Conservation (phyloP, 2,113 vertebrate species). For the Sarotherodon lohbergeri region DNA sequence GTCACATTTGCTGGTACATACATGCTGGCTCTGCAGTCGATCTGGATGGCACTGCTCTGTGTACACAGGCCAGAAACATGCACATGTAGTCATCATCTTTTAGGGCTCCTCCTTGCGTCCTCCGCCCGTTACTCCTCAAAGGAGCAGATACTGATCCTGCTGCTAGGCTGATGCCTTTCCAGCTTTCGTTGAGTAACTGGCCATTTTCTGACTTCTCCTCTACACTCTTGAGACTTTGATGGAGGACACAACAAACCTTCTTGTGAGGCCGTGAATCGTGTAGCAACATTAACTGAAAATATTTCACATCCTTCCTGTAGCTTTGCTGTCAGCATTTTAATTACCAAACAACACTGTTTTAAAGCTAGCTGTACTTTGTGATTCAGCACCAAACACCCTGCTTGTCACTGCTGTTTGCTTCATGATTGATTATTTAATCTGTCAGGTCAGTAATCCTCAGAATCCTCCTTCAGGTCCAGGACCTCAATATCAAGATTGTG, state of each 20-base stretch:
- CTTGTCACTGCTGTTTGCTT: background rate
- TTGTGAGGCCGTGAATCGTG: background rate
- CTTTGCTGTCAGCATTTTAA: background rate
- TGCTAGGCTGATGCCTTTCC: background rate
- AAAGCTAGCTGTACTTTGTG: rapidly evolving
- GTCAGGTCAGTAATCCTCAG: rapidly evolving
- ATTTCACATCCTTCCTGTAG: background rate
- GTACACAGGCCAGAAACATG: background rate
- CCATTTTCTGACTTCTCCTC: background rate
- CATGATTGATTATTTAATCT: background rate
- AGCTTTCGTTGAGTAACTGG: background rate
- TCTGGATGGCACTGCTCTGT: background rate
- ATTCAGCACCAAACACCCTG: background rate
- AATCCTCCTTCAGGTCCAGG: constrained; percentile 78
- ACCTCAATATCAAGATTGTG: constrained; percentile 93
- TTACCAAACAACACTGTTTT: background rate
- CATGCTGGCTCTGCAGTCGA: background rate
- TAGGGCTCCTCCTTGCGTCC: background rate
- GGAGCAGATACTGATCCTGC: background rate
- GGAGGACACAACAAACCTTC: background rate
- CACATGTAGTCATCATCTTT: background rate
- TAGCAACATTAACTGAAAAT: background rate
- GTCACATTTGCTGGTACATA: background rate
- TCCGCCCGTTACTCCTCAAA: background rate
- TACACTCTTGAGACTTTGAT: background rate